phyloP scores from a whole-genome alignment of 64 coral and sea anemone species.

The Pocillopora damicornis region DNA sequence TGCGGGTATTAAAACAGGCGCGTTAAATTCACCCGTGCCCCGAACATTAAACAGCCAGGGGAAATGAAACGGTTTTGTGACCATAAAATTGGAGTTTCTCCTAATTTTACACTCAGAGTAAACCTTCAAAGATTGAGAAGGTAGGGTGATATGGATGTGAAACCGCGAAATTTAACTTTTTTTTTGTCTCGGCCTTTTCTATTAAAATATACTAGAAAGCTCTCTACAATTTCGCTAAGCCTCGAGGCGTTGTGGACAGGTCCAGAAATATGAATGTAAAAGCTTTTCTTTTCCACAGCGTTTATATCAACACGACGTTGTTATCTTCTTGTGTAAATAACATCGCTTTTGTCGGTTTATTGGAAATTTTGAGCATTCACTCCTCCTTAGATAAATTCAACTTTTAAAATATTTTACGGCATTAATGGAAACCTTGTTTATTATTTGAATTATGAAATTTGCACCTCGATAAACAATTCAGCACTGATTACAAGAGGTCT shows the following conservation, averaged over 20 bases:
- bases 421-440: not conserved
- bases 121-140: too few relatives aligned
- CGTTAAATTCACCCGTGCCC: too few relatives aligned
- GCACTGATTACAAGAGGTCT: too few relatives aligned
- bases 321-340: not conserved
- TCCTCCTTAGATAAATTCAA: not conserved
- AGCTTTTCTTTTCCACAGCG: not conserved
- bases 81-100: too few relatives aligned
- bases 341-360: not conserved
- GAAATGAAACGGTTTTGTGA: too few relatives aligned
- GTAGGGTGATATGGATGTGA: too few relatives aligned
- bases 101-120: too few relatives aligned
- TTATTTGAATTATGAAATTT: not conserved
- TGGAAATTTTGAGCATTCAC: not conserved
- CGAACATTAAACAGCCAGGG: too few relatives aligned
- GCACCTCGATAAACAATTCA: not conserved
- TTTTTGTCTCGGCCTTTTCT: too few relatives aligned
- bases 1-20: too few relatives aligned
- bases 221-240: not conserved
- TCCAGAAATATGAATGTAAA: not conserved
- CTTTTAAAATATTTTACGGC: not conserved
- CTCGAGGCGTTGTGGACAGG: not conserved
- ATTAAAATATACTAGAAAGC: too few relatives aligned
- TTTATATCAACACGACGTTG: constrained; percentile 1
- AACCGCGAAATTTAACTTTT: too few relatives aligned